Base-by-base conservation (phyloP, 2,888 invertebrate genomes). In the Nemapogon koenigi region DNA sequence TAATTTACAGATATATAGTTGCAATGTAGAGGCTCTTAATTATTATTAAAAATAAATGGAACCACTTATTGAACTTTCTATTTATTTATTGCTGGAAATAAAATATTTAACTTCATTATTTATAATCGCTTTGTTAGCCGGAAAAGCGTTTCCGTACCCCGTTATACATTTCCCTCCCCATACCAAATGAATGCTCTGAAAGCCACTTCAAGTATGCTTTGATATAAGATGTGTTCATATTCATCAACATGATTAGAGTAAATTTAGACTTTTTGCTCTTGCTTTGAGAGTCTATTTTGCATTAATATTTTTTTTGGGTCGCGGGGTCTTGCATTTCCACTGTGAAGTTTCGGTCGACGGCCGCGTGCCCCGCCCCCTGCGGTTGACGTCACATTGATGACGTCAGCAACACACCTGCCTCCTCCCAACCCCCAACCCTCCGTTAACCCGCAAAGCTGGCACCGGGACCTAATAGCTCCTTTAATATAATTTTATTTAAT, bases 371-470 rank as follows among this genome's bases (percentile, higher is more conserved):
- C 67, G 64, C 65, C 67, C 55, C 55, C 58, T 44, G 39, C 38
- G 39, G 11, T 60, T 64, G 72, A 75, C 76, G 75, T 73, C 72
- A 72, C 58, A 43, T 46, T 44, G 37, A 61, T 72, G 73, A 72
- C 76, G 76, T 73, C 73, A 71, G 55, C 44, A 48, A 42, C 51
- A 52, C 49, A 57, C 60, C 62, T 59, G 55, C 61, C 58, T 55
- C 55, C 49, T 46, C 52, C 57, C 55, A 50, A 45, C 46, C 41
- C 43, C 39, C 39, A n/a, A n/a, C n/a, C n/a, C n/a, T n/a, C n/a
- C n/a, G n/a, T n/a, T n/a, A n/a, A n/a, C n/a, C n/a, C 46, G 45
- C 49, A 18, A 33, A 33, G 33, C 22, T 22, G 22, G 22, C 6
- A 22, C 10, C 10, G 4, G 22, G 22, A 6, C 10, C 6, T 22